Conservation (phyloP, 2,113 vertebrate genomes). For the Macrotus californicus region DNA sequence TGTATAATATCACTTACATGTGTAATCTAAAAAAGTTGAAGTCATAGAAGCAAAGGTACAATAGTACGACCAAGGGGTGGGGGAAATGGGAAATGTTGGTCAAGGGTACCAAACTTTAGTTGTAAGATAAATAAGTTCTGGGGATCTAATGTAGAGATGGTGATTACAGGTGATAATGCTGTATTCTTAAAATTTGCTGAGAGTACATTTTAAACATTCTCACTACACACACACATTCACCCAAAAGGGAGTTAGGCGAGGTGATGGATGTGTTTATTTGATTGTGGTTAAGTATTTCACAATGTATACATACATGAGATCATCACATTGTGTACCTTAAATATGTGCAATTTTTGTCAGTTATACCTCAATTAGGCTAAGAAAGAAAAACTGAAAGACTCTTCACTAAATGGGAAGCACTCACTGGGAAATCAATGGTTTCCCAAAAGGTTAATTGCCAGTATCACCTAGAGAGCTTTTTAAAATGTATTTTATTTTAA, state of each 20-base stretch:
- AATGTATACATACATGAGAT: neutral
- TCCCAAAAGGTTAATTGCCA: neutral
- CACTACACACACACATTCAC: neutral
- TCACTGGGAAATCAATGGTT: neutral
- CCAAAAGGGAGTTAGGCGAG: neutral
- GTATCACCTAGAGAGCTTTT: neutral
- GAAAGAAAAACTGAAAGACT: neutral
- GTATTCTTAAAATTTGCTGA: neutral
- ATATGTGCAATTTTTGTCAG: neutral
- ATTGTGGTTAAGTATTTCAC: neutral
- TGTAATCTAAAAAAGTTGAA: neutral
- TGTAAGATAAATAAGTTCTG: too few species aligned
- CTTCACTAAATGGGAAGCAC: neutral
- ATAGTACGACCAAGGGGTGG: neutral
- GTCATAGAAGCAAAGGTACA: neutral
- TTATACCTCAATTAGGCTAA: neutral
- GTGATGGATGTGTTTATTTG: neutral
- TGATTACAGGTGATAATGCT: neutral
- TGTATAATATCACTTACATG: neutral
- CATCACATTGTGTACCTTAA: neutral
- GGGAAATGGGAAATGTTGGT: neutral
- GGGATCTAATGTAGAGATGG: neutral
- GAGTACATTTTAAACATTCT: neutral
- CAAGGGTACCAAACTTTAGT: neutral
- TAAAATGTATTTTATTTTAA: neutral